Conservation (phyloP, 2,888 invertebrate species). For the Plebejus argus region DNA sequence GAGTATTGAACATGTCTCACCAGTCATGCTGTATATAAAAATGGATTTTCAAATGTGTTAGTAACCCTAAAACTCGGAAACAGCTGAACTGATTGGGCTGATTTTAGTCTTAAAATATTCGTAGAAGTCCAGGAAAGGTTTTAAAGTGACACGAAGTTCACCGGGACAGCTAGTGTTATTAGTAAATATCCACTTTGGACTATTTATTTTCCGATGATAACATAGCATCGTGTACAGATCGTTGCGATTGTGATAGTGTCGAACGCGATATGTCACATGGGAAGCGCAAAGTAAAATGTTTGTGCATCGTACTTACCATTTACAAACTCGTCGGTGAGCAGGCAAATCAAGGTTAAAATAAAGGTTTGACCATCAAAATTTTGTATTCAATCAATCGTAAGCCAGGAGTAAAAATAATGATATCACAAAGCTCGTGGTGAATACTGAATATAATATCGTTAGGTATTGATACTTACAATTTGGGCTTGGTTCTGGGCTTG, state of each 20-base stretch:
- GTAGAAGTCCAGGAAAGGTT: too few relatives aligned
- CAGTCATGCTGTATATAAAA: too few relatives aligned
- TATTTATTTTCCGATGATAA: neutral
- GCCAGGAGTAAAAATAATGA: conserved; percentile 31
- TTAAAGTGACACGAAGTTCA: too few relatives aligned
- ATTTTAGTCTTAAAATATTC: too few relatives aligned
- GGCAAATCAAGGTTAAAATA: conserved; percentile 35
- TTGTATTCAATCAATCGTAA: conserved; percentile 33
- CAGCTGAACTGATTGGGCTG: too few relatives aligned
- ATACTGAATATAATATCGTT: conserved; percentile 39
- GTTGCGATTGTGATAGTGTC: conserved; percentile 2
- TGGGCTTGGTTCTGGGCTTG: conserved; percentile 72
- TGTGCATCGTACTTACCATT: conserved; percentile 34
- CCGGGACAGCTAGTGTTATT: too few relatives aligned
- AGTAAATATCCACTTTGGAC: neutral
- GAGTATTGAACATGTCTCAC: too few relatives aligned
- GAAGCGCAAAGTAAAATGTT: conserved; percentile 31
- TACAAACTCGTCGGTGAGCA: conserved; percentile 34
- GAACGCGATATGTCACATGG: conserved; percentile 12
- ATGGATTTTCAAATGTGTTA: too few relatives aligned
- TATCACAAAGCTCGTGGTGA: conserved; percentile 38
- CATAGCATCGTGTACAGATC: neutral
- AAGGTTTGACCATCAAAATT: conserved; percentile 33
- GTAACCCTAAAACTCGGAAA: too few relatives aligned
- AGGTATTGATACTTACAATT: conserved; percentile 66